phyloP scores from a whole-genome alignment of 2,888 invertebrate species.

The Heteropelma amictum region DNA sequence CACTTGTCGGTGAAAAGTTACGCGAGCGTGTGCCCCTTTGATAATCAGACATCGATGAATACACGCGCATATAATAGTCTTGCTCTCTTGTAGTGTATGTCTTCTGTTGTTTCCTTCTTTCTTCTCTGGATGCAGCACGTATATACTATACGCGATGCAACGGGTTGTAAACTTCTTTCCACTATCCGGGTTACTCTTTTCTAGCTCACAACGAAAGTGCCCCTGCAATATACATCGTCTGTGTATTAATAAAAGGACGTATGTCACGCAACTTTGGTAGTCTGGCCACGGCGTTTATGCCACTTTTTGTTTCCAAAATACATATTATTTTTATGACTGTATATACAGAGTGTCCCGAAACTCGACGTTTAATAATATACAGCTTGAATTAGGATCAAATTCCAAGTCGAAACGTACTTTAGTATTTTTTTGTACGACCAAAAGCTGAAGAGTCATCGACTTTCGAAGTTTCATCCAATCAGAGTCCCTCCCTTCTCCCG shows the following conservation, averaged over 20 bases:
- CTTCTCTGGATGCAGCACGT: background rate
- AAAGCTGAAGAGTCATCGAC: no score
- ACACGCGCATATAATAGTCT: background rate
- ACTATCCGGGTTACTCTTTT: conserved; percentile 49
- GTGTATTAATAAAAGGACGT: conserved; percentile 5
- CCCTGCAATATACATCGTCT: background rate
- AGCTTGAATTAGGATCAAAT: no score
- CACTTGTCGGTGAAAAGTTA: background rate
- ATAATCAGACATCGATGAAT: background rate
- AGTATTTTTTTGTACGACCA: no score
- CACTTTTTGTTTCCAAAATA: background rate
- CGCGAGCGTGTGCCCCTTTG: background rate
- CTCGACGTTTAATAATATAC: no score
- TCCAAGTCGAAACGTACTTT: no score
- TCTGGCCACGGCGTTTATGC: background rate
- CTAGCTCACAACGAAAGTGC: background rate
- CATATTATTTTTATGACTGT: no score
- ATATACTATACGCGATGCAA: conserved; percentile 30
- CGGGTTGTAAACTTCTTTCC: conserved; percentile 55
- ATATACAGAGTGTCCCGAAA: no score
- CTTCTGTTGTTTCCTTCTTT: conserved; percentile 32
- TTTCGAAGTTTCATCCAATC: no score
- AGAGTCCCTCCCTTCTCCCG: no score
- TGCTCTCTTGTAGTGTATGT: conserved; percentile 6
- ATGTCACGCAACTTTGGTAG: background rate